Base-by-base conservation (phyloP, 2,888 invertebrate genomes). In the Protonemura montana region DNA sequence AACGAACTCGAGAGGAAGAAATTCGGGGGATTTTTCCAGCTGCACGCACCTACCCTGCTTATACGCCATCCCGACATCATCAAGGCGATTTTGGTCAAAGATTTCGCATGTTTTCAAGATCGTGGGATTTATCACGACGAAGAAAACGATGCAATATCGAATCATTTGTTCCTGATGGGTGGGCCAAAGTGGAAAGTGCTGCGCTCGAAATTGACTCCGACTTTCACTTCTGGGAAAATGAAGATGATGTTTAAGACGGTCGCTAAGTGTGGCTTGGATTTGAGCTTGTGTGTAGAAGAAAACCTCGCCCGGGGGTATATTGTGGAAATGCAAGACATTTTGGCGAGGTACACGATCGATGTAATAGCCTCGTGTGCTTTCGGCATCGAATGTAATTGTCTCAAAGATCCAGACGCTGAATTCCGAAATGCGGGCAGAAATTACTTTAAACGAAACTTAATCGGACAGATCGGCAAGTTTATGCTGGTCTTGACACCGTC, bases 401-500 rank as follows among this genome's bases (percentile, higher is more conserved):
- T 90, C 0, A 91, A 91, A 82, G 87, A 90, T 29, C 87, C 88
- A 0, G 90, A 92, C 30, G 88, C 92, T 90, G 0, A 91, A 90
- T 59, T 92, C 91, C 85, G 89, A 89, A 30, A 84, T 89, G 42
- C 89, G 91, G 88, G 89, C 89, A 0, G 88, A 87, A 85, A 89
- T 89, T 25, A 89, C 89, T 0, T 59, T 89, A 0, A 83, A 88
- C 28, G 88, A 90, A 0, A 89, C 88, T 7, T 90, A 90, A 85
- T 76, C 90, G 90, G 26, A 26, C n/a, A n/a, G n/a, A 42, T 42
- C 0, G 92, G 92, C 88, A 91, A 91, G 0, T 91, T 92, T 88
- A 89, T 92, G 25, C 92, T 93, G 88, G 92, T 92, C 13, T 89
- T 90, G 0, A 93, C 91, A 10, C 92, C 92, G 0, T 92, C 91